phyloP scores from a whole-genome alignment of 2,113 vertebrate species.

The Paracyprichromis sp. region DNA sequence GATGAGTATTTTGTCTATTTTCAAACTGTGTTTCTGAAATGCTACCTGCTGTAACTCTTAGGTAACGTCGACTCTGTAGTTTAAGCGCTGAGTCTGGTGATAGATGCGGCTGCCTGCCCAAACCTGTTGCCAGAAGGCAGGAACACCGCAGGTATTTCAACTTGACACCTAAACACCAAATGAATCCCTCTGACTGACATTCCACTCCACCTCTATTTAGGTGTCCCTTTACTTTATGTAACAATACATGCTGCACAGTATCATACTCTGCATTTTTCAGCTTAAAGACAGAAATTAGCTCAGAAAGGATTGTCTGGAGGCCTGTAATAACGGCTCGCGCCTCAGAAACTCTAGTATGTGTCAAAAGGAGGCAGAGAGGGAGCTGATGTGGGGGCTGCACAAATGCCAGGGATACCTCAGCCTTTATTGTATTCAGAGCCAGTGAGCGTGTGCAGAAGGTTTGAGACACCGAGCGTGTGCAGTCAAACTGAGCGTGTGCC shows the following conservation, averaged over 20 bases:
- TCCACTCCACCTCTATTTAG: not conserved
- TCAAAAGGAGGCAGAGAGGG: slow-evolving; percentile 66
- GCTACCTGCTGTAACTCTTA: not conserved
- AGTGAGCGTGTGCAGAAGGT: slow-evolving; percentile 25
- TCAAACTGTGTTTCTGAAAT: not conserved
- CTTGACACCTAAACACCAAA: not conserved
- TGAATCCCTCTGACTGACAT: not conserved
- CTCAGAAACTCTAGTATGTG: slow-evolving; percentile 75
- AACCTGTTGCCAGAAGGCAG: slow-evolving; percentile 4
- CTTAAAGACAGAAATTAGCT: slow-evolving; percentile 28
- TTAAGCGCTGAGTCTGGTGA: not conserved
- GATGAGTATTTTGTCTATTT: not conserved
- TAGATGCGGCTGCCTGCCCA: not conserved
- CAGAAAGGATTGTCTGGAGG: not conserved
- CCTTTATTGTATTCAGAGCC: slow-evolving; percentile 40
- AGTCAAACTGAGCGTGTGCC: slow-evolving; percentile 30
- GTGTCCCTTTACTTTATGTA: not conserved
- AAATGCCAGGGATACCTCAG: slow-evolving; percentile 80
- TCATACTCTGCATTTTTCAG: not conserved
- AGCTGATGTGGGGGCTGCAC: slow-evolving; percentile 67
- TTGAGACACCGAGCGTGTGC: slow-evolving; percentile 23
- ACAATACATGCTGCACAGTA: not conserved
- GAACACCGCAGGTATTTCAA: not conserved
- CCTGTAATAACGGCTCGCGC: slow-evolving; percentile 20
- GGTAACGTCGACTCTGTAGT: not conserved